Evolutionary conservation across 2,797 vertebrate genomes (phyloP).

Genomic region (Typhlichthys subterraneus): DNA sequence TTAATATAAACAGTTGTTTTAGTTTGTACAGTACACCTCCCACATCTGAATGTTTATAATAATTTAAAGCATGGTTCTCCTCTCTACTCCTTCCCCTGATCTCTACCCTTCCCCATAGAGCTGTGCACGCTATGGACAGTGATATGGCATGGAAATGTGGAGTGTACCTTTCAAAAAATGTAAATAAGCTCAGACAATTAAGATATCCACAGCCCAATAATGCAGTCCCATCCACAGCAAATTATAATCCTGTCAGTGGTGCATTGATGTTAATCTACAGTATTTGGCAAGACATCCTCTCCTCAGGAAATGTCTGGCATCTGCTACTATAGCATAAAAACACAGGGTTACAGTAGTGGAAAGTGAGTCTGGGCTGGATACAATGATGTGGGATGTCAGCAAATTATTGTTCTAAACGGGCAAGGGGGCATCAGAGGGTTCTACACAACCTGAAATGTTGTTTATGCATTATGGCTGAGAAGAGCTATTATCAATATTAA

Average conservation of each 20-base stretch:
- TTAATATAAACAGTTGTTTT: too few relatives aligned
- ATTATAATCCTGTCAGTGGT: conserved; percentile 33
- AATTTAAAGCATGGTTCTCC: too few relatives aligned
- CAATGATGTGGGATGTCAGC: conserved; percentile 64
- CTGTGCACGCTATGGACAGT: too few relatives aligned
- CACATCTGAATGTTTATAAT: too few relatives aligned
- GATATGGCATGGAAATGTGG: too few relatives aligned
- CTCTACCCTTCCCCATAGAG: too few relatives aligned
- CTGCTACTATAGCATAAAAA: conserved; percentile 57
- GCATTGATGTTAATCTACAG: conserved; percentile 28
- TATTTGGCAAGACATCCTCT: conserved; percentile 36
- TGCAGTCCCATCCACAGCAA: conserved; percentile 11
- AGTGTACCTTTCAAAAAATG: too few relatives aligned
- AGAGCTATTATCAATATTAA: conserved; percentile 61
- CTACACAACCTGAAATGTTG: conserved; percentile 34
- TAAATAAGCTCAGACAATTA: too few relatives aligned
- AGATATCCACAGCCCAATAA: neutral
- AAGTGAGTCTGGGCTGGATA: conserved; percentile 38
- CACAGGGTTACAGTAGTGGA: conserved; percentile 44
- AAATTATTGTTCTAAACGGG: conserved; percentile 51
- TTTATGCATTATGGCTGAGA: conserved; percentile 45
- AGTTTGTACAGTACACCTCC: too few relatives aligned
- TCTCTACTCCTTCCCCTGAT: too few relatives aligned
- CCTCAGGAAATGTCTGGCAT: conserved; percentile 49
- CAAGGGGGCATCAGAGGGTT: conserved; percentile 25